Evolutionary conservation across 2,888 invertebrate species (phyloP).

Genomic region (Allolobophora icterica): DNA sequence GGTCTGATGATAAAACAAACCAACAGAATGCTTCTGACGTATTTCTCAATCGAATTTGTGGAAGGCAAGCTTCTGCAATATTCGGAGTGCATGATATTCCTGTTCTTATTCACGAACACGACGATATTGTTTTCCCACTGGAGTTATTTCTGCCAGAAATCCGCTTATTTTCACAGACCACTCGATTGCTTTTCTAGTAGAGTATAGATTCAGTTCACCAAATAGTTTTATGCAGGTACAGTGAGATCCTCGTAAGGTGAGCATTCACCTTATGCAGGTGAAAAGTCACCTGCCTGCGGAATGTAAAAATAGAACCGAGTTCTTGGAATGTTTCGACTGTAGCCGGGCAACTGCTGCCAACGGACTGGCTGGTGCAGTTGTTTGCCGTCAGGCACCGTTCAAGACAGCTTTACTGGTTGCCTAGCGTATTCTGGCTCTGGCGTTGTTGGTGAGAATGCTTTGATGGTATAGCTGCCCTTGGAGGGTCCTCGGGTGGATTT

Average conservation of each 20-base stretch:
- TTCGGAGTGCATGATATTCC: no score
- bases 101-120: not conserved
- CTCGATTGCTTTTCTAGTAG: not conserved
- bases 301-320: not conserved
- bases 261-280: not conserved
- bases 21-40: not conserved
- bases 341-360: constrained; percentile 1
- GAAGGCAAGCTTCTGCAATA: no score
- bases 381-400: not conserved
- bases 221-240: not conserved
- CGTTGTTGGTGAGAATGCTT: not conserved
- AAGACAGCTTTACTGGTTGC: not conserved
- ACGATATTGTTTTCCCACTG: not conserved
- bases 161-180: not conserved
- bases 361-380: not conserved
- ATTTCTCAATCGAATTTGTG: no score
- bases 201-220: not conserved
- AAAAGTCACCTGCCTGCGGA: not conserved
- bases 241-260: not conserved
- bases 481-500: constrained; percentile 6
- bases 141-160: not conserved
- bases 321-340: constrained; percentile 5
- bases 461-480: not conserved
- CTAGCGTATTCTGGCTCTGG: not conserved
- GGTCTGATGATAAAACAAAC: not conserved